Evolutionary conservation across 2,888 invertebrate genomes (phyloP), one percentile per base, ranked within the genome.

Genomic region (Apamea epomidion): DNA sequence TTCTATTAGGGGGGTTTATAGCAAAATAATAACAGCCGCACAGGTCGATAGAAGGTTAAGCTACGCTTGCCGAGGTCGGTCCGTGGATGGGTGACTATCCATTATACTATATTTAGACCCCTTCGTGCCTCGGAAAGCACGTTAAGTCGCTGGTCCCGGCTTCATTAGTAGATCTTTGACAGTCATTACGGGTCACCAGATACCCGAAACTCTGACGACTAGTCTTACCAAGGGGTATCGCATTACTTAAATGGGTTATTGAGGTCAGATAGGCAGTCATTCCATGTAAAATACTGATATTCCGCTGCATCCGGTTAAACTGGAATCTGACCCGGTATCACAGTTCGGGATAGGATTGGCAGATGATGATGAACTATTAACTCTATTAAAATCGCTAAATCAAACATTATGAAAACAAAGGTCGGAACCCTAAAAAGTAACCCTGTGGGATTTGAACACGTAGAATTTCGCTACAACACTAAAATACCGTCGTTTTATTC

Each of bases 401-500:
- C 58, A 25, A 58, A 58, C 58, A 58, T n/a, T 12, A 58, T 10
- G 3, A 58, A 25, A 58, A n/a, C 2, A 5, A n/a, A n/a, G 7
- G 4, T 72, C 4, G 48, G 21, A 37, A 37, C n/a, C 37, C n/a
- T 72, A 42, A 72, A 54, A 75, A 14, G 29, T 48, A 70, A 72
- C 32, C 32, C 21, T 64, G 70, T 76, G 51, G 54, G 64, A 81
- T 84, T 58, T 51, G 51, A 75, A 64, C 77, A 74, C 48, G 58
- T 74, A 32, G 54, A 80, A 76, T 69, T 84, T 64, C 14, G 58
- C 25, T 87, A 77, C 42, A 29, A 76, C 58, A 70, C 18, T 76
- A 68, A 80, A 82, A 82, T 37, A 51, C 32, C 45, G 25, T 74
- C 81, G 83, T 83, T 83, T 80, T 73, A 68, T 76, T 77, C 60